Conservation (phyloP, 2,797 vertebrate genomes). For the Austrolebias charrua region DNA sequence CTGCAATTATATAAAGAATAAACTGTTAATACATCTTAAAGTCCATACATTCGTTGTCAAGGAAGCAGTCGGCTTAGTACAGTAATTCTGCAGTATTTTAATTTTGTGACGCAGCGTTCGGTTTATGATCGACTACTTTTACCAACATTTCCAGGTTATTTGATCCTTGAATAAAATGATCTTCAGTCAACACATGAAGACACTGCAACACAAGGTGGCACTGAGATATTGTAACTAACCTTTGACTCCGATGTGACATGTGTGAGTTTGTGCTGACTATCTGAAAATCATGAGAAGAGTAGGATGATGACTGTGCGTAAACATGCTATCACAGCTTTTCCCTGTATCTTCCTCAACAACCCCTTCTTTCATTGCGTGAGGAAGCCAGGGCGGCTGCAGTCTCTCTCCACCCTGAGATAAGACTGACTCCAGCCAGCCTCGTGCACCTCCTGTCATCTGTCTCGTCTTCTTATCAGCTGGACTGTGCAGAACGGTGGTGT, state of each 20-base stretch:
- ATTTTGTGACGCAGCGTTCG: slow-evolving; percentile 18
- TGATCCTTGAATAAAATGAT: not conserved
- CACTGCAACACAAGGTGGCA: slow-evolving; percentile 66
- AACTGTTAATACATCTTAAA: slow-evolving; percentile 16
- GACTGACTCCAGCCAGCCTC: slow-evolving; percentile 80
- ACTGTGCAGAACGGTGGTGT: slow-evolving; percentile 57
- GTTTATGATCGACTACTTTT: slow-evolving; percentile 3
- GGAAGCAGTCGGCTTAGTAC: not conserved
- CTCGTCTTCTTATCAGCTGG: slow-evolving; percentile 79
- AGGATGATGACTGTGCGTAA: slow-evolving; percentile 74
- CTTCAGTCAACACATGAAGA: slow-evolving; percentile 12
- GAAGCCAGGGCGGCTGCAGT: slow-evolving; percentile 77
- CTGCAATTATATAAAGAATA: slow-evolving; percentile 10
- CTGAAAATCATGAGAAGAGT: slow-evolving; percentile 42
- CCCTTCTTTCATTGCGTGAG: slow-evolving; percentile 72
- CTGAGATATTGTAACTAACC: slow-evolving; percentile 57
- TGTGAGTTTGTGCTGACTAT: slow-evolving; percentile 37
- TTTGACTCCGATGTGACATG: slow-evolving; percentile 48
- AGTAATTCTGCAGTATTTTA: slow-evolving; percentile 11
- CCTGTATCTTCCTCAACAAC: slow-evolving; percentile 50
- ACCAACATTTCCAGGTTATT: slow-evolving; percentile 13
- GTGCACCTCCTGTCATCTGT: slow-evolving; percentile 83
- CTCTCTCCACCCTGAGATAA: slow-evolving; percentile 79
- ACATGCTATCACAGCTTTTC: slow-evolving; percentile 53
- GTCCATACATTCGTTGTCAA: slow-evolving; percentile 18